Evolutionary conservation across 2,888 invertebrate species (phyloP), one percentile per base, ranked within the genome.

Genomic region (Colostygia pectinataria): DNA sequence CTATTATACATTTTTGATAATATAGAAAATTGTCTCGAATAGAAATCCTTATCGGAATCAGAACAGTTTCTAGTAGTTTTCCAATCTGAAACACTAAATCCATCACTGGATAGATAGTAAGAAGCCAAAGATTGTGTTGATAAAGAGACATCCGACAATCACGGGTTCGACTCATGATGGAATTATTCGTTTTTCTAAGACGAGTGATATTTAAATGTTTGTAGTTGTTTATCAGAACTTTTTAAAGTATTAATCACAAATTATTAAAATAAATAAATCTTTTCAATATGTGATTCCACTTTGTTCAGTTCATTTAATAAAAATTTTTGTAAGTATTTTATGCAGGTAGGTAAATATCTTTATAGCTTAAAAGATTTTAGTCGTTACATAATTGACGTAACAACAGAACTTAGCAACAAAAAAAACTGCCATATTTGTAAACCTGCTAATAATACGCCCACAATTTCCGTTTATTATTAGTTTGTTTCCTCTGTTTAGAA

Each of bases 401-500:
- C 14, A 44, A 44, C 15, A 31, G 15, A 5, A 20, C 12, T 20
- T 10, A 5, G 34, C 34, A 40, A 10, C 29, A 9, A 24, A 10
- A 34, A 13, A 48, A 37, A 34, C 24, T 7, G 12, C n/a, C 18
- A 12, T 43, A 29, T 41, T 50, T 39, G 18, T 32, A 28, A 18
- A 9, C 14, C 27, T 34, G 39, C 14, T 42, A 53, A 13, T 32
- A 34, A 37, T 27, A 52, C 45, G 27, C 59, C 55, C 43, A 57
- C 61, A 53, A 53, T 41, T 53, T 65, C 55, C 59, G 49, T 57
- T 50, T 15, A 55, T 57, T 59, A n/a, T n/a, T n/a, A n/a, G n/a
- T n/a, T 53, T 57, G 65, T 61, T 60, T 62, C 47, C 56, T 39
- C 49, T 66, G 64, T 66, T 69, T 62, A 51, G 57, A 57, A 20